These are phyloP conservation scores for Carapus acus DNA, from an alignment of 2,797 vertebrate species.

Conservation along the genomic window DNA sequence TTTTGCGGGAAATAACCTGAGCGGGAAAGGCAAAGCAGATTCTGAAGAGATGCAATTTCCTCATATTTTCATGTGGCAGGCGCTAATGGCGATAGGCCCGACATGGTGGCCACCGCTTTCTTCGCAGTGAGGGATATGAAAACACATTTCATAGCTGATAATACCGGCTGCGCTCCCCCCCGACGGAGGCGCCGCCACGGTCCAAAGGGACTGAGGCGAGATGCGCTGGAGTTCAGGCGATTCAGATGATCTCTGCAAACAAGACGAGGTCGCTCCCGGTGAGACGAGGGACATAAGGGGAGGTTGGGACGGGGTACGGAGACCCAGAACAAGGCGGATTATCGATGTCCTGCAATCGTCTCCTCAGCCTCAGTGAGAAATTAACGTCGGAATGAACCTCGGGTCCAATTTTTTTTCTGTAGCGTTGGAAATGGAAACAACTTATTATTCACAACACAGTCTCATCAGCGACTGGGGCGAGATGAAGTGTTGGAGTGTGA, in stretches of 20 bases:
- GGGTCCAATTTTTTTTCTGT: constrained; percentile 56
- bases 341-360: constrained; percentile 61
- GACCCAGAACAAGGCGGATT: constrained; percentile 39
- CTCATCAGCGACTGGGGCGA: constrained; percentile 59
- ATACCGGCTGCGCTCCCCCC: constrained; percentile 25
- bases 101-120: constrained; percentile 39
- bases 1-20: constrained; percentile 20
- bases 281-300: constrained; percentile 15
- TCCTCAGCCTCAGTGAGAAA: constrained; percentile 51
- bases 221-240: constrained; percentile 6
- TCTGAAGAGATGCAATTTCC: constrained; percentile 19
- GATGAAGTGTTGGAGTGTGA: constrained; percentile 62
- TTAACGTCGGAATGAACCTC: constrained; percentile 58
- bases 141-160: constrained; percentile 56
- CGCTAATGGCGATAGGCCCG: constrained; percentile 38
- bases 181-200: constrained; percentile 25
- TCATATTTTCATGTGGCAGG: constrained; percentile 37
- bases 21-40: constrained; percentile 10
- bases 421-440: constrained; percentile 63
- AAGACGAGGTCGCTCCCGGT: constrained; percentile 2
- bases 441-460: constrained; percentile 66
- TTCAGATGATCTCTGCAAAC: constrained; percentile 20
- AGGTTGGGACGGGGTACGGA: constrained; percentile 24
- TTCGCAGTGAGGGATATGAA: constrained; percentile 46
- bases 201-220: constrained; percentile 16